Conservation (phyloP, 30 jellyfish, hydroid and myxozoan genomes). For the Cassiopea xamachana region DNA sequence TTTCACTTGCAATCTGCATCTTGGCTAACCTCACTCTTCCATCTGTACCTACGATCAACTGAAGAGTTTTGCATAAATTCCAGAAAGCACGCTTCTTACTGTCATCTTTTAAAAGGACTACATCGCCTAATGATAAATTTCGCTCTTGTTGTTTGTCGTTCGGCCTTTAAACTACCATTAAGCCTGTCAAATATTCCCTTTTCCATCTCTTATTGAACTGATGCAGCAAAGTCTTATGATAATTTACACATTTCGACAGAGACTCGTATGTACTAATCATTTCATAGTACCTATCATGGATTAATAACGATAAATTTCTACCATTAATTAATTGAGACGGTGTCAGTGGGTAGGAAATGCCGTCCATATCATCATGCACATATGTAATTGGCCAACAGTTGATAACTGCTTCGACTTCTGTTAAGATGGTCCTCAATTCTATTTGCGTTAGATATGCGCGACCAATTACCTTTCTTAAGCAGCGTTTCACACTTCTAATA, state of each 20-base stretch:
- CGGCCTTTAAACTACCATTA: conserved; percentile 31
- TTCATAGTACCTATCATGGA: conserved; percentile 24
- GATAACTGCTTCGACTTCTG: conserved; percentile 41
- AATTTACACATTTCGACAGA: conserved; percentile 34
- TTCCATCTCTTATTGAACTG: conserved; percentile 26
- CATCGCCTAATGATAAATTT: conserved; percentile 8
- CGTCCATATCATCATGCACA: conserved; percentile 20
- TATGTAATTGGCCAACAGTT: conserved; percentile 33
- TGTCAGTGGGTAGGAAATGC: conserved; percentile 26
- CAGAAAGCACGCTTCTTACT: conserved; percentile 3
- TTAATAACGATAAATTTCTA: not conserved
- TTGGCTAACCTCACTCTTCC: conserved; percentile 28
- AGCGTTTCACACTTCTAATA: conserved; percentile 28
- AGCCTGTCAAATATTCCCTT: conserved; percentile 31
- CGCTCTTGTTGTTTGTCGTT: not conserved
- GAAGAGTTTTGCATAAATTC: conserved; percentile 2
- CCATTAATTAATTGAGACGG: conserved; percentile 58
- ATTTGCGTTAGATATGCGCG: conserved; percentile 5
- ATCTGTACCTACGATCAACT: conserved; percentile 17
- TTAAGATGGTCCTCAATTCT: conserved; percentile 25
- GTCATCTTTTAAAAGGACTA: conserved; percentile 32
- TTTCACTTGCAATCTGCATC: conserved; percentile 13
- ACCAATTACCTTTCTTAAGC: conserved; percentile 12
- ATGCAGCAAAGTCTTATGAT: conserved; percentile 2
- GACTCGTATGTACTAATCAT: conserved; percentile 34